Conservation (phyloP, 2,113 vertebrate genomes). For the Macrotis lagotis region DNA sequence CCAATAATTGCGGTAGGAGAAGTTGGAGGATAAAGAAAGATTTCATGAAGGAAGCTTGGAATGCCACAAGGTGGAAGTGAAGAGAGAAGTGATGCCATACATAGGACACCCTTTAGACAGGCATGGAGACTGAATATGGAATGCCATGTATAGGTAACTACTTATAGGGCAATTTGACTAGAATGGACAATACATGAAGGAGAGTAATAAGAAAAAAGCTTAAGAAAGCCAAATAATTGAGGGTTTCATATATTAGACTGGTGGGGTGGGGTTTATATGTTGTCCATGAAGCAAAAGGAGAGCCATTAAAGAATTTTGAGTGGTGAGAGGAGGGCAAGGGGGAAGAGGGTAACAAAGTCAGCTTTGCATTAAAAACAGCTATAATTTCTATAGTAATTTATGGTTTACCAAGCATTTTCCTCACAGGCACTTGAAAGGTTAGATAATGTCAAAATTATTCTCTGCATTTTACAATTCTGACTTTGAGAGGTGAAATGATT, state of each 20-base stretch:
- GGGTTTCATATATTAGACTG: background rate
- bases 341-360: background rate
- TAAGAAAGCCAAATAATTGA: background rate
- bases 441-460: background rate
- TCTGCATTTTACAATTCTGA: background rate
- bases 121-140: background rate
- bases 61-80: background rate
- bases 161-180: background rate
- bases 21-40: background rate
- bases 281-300: background rate
- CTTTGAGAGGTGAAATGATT: background rate
- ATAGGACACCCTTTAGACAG: background rate
- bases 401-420: background rate
- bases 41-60: background rate
- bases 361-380: background rate
- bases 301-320: background rate
- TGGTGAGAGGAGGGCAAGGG: background rate
- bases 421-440: background rate
- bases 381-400: background rate
- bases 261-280: background rate
- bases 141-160: background rate
- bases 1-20: background rate
- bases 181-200: background rate
- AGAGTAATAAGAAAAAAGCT: background rate
- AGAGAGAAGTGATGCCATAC: background rate